Conservation (phyloP, 2,797 vertebrate species). For the Octomys mimax region DNA sequence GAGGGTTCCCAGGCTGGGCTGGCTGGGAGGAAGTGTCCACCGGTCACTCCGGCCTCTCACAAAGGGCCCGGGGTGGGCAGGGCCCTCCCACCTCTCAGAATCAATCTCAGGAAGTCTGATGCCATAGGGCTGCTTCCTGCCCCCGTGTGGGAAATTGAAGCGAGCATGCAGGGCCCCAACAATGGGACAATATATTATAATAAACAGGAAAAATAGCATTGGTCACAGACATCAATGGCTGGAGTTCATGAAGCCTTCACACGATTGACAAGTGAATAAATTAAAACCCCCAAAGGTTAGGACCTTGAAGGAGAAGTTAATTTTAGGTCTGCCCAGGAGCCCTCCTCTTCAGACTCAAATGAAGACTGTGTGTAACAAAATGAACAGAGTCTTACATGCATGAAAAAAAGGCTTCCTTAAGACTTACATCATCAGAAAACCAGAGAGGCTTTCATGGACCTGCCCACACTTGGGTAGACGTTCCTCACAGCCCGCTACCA, state of each 20-base stretch:
- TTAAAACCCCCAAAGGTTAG: constrained; percentile 86
- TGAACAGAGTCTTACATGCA: constrained; percentile 70
- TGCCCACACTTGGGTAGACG: constrained; percentile 17
- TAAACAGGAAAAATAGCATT: constrained; percentile 93
- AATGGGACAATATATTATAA: constrained; percentile 93
- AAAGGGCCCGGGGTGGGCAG: constrained; percentile 88
- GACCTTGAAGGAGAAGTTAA: constrained; percentile 86
- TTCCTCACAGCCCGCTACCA: constrained; percentile 33
- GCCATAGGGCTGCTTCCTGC: constrained; percentile 91
- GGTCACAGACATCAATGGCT: constrained; percentile 90
- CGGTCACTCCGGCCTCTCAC: constrained; percentile 85
- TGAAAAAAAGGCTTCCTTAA: constrained; percentile 61
- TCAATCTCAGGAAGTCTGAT: constrained; percentile 92
- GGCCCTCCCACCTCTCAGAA: constrained; percentile 89
- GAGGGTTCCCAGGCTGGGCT: constrained; percentile 85
- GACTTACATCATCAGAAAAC: constrained; percentile 50
- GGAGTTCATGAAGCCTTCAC: constrained; percentile 87
- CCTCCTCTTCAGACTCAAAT: constrained; percentile 82
- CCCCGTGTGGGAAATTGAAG: constrained; percentile 91
- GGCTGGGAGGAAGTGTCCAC: constrained; percentile 91
- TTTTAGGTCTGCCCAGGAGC: constrained; percentile 86
- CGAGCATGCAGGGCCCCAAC: constrained; percentile 90
- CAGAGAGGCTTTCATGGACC: constrained; percentile 42
- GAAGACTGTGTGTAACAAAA: constrained; percentile 75
- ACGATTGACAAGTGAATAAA: constrained; percentile 89